Evolutionary conservation across 2,888 invertebrate species (phyloP), one percentile per base, ranked within the genome.

Genomic region (Paralinhomoeus sp.): DNA sequence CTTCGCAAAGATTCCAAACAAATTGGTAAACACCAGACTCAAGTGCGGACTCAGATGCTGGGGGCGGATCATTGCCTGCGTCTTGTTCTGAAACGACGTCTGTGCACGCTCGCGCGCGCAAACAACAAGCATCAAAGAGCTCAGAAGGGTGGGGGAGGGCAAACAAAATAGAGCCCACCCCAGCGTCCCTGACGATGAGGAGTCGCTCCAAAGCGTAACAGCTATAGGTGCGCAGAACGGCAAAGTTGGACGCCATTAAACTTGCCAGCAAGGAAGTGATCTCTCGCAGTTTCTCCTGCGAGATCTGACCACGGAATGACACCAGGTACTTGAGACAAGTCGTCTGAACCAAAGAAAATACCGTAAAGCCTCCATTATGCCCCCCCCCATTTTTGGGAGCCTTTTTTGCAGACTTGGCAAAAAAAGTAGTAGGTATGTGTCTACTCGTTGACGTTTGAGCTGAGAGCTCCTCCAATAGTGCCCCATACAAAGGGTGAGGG

Each of bases 251-350:
- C 20, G 68, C 64, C 47, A 93, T 69, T 64, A 83, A 78, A 17
- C 74, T 71, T 33, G 85, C 75, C 54, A 91, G 64, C 48, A 77
- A 71, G 0, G 85, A 83, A 44, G 93, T 64, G 20, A 78, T 73
- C 2, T 73, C 72, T 37, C 77, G 63, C 35, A 91, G 69, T 15
- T 78, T 69, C 50, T 82, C 79, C 40, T 73, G 73, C 0, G 84
- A 80, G 48, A 97, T 69, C 54, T 91, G 73, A 45, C 80, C 80
- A 46, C 97, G 74, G 67, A 97, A 97, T 7, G 82, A 83, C 77
- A 93, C 87, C 13, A 93, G 66, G 62, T 84, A 97, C 63, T 93
- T 93, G 43, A 99, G 76, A 2, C 84, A 80, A 63, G 91, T 93
- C 0, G 93, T 89, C 63, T 89, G 89, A 27, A 99, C 66, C 1